Evolutionary conservation across 2,797 vertebrate species (phyloP).

Genomic region (Podargus strigoides): DNA sequence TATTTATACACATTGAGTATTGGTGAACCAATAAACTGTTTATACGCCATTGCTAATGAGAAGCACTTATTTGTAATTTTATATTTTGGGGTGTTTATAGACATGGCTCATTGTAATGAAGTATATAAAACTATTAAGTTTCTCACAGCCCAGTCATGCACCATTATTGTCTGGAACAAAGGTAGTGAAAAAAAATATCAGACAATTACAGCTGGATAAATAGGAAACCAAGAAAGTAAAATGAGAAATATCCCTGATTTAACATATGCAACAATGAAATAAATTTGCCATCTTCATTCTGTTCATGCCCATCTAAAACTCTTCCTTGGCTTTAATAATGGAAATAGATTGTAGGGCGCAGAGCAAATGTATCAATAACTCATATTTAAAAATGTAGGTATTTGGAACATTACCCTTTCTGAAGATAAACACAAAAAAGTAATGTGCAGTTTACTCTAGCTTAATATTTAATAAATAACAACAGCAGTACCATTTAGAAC

Average conservation of each 20-base stretch:
- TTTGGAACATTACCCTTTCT: not conserved
- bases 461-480: constrained; percentile 48
- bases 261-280: not conserved
- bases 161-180: not conserved
- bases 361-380: not conserved
- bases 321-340: not conserved
- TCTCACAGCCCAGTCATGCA: not conserved
- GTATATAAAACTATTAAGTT: not conserved
- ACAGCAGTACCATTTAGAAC: constrained; percentile 12
- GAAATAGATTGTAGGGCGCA: not conserved
- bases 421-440: constrained; percentile 26
- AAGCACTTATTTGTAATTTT: constrained; percentile 54
- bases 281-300: not conserved
- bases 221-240: not conserved
- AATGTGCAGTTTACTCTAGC: constrained; percentile 5
- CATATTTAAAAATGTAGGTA: too few relatives aligned
- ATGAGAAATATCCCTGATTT: not conserved
- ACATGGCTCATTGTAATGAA: not conserved
- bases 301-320: not conserved
- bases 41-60: constrained; percentile 52
- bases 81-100: constrained; percentile 19
- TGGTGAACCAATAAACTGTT: constrained; percentile 53
- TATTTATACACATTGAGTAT: constrained; percentile 42
- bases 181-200: not conserved
- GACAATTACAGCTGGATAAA: not conserved